These are phyloP conservation scores for Apamea monoglypha DNA, from an alignment of 2,888 invertebrate species.

Conservation along the genomic window DNA sequence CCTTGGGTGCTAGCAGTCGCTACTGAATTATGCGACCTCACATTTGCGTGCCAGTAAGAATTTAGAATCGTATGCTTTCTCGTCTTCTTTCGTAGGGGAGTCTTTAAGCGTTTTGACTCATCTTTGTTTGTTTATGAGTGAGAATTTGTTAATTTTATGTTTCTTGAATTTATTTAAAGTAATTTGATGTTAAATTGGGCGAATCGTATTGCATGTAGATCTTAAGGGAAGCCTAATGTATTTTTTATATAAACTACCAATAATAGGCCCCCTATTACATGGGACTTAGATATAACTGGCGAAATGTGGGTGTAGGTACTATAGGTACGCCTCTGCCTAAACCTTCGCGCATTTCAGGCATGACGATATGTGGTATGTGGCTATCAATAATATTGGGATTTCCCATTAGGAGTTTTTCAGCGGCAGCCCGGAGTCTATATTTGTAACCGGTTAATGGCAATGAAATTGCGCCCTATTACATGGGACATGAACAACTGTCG, in stretches of 20 bases:
- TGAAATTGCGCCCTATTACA: too few relatives aligned
- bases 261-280: too few relatives aligned
- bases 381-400: too few relatives aligned
- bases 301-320: too few relatives aligned
- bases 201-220: not conserved
- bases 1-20: constrained; percentile 59
- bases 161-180: not conserved
- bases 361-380: too few relatives aligned
- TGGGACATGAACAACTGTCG: too few relatives aligned
- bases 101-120: constrained; percentile 36
- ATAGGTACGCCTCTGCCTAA: too few relatives aligned
- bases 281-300: too few relatives aligned
- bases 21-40: constrained; percentile 65
- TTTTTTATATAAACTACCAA: not conserved
- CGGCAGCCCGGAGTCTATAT: too few relatives aligned
- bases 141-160: constrained; percentile 1
- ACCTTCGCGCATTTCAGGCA: too few relatives aligned
- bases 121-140: constrained; percentile 9
- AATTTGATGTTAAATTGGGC: not conserved
- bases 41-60: constrained; percentile 73
- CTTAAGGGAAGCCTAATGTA: not conserved
- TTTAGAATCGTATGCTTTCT: constrained; percentile 67
- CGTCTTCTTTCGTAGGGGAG: constrained; percentile 47
- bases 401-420: too few relatives aligned
- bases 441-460: too few relatives aligned